Evolutionary conservation across 2,888 invertebrate genomes (phyloP), one percentile per base, ranked within the genome.

Genomic region (Scaptomyza reducta): DNA sequence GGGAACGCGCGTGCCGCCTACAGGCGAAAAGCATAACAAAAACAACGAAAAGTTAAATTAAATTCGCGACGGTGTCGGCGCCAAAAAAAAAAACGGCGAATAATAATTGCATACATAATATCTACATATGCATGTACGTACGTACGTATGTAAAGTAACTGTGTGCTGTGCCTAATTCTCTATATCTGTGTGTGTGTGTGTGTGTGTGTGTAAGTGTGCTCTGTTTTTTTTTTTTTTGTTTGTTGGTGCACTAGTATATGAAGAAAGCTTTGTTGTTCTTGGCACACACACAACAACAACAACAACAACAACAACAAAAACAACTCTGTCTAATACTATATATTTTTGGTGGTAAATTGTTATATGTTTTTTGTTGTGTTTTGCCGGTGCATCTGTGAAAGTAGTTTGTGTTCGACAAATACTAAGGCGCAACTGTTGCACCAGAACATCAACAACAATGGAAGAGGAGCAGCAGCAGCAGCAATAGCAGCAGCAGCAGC

Each of bases 381-480:
- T 56, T 49, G 50, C 41, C 55, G 63, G 63, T 63, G 31, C 51
- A 14, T 45, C 33, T 47, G 53, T 51, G 47, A 35, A 55, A 33
- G 47, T 16, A 38, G 50, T 44, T 13, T 22, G 22, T 22, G 22
- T 22, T 22, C 5, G 22, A 22, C 22, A 22, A 22, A 11, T 4
- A 29, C 40, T 47, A 47, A 22, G 40, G 56, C 61, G 57, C 83
- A 77, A 77, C 77, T 77, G 77, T 77, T 77, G 77, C 77, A 63
- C 79, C 62, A 54, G 38, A 45, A 40, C 46, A 35, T n/a, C 58
- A n/a, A 6, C 53, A 45, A 40, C 55, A 35, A 10, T 14, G 16
- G 16, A 40, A 4, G 11, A 33, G 33, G 33, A 33, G 33, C 11
- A 33, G 33, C 13, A 33, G 35, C 41, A 41, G 13, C 41, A 33